These are phyloP conservation scores for Octodon degus DNA, from an alignment of 2,113 vertebrate species.

Conservation along the genomic window DNA sequence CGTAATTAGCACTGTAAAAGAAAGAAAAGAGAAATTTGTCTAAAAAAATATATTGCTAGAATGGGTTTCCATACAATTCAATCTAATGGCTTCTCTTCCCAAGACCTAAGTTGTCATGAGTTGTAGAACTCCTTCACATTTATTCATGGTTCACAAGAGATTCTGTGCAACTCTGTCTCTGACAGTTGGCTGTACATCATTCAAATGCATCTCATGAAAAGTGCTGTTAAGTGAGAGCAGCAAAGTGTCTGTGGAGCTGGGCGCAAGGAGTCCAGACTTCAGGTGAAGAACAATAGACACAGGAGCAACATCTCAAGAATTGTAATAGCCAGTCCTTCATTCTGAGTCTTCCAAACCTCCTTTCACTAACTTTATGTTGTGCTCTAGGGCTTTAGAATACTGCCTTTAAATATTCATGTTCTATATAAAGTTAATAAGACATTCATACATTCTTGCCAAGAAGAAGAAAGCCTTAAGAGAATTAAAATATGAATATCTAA, in stretches of 20 bases:
- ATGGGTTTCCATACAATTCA: neutral
- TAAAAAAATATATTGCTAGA: neutral
- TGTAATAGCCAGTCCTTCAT: neutral
- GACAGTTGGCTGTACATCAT: neutral
- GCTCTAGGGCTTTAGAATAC: neutral
- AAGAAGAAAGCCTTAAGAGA: constrained; percentile 5
- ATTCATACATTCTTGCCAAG: constrained; percentile 14
- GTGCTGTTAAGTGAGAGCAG: neutral
- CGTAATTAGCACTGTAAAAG: neutral
- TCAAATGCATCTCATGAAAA: neutral
- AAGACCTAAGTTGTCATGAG: no score
- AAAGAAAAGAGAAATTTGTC: neutral
- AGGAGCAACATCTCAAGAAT: neutral
- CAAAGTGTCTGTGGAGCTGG: neutral
- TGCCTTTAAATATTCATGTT: constrained; percentile 36
- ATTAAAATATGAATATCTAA: constrained; percentile 32
- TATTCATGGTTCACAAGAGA: neutral
- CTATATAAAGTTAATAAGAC: constrained; percentile 33
- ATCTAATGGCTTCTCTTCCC: neutral
- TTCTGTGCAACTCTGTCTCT: neutral
- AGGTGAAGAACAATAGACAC: neutral
- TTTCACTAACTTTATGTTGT: neutral
- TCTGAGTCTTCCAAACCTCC: neutral
- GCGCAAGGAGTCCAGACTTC: no score
- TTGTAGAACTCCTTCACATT: neutral